Conservation (phyloP, 2,888 invertebrate species). For the Dioctria rufipes region DNA sequence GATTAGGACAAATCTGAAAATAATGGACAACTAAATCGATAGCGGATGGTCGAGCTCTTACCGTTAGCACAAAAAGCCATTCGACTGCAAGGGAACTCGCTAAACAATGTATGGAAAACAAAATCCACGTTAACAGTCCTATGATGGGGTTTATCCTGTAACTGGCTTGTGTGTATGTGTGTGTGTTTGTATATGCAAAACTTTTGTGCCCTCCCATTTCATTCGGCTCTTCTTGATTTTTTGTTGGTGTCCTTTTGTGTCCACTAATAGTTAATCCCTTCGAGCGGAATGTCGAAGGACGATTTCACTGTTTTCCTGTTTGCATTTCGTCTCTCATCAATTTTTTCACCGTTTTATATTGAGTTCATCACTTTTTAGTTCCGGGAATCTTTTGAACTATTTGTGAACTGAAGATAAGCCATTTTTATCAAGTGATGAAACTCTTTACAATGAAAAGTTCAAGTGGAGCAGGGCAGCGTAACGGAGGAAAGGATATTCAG, state of each 20-base stretch:
- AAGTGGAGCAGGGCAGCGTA: no score
- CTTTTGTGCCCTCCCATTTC: background rate
- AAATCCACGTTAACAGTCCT: constrained; percentile 42
- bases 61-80: constrained; percentile 19
- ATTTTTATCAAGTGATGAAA: constrained; percentile 24
- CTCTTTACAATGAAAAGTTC: background rate
- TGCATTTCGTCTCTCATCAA: constrained; percentile 43
- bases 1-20: constrained; percentile 47
- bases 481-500: no score
- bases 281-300: constrained; percentile 36
- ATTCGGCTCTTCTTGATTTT: constrained; percentile 11
- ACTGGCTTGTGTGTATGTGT: background rate
- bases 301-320: constrained; percentile 33
- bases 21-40: constrained; percentile 52
- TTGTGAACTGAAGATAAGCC: constrained; percentile 25
- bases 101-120: constrained; percentile 49
- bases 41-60: background rate
- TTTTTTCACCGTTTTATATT: constrained; percentile 21
- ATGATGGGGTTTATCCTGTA: constrained; percentile 39
- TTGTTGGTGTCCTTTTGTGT: constrained; percentile 35
- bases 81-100: background rate
- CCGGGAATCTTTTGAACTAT: constrained; percentile 34
- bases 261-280: constrained; percentile 41
- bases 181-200: no score
- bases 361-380: constrained; percentile 34